A percentile compares a stretch with the other conserved stretches of the same genome.
These are phyloP conservation scores for Sminthopsis crassicaudata DNA, from an alignment of 2,113 vertebrate species.

Conservation along the genomic window DNA sequence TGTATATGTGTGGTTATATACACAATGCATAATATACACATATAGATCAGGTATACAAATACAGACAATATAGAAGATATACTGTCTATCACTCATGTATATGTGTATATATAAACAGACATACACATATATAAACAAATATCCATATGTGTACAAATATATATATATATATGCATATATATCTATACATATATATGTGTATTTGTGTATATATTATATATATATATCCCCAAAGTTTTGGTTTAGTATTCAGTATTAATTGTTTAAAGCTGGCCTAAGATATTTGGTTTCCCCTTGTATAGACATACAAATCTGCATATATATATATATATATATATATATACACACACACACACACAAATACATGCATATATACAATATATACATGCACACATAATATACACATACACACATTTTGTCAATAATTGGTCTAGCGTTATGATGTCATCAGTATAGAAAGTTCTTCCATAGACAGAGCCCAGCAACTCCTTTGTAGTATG, in stretches of 20 bases:
- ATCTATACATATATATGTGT: not conserved
- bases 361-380: too few species aligned
- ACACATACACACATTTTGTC: not conserved
- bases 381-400: too few species aligned
- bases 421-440: not conserved
- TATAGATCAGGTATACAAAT: not conserved
- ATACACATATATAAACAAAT: not conserved
- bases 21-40: too few species aligned
- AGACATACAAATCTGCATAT: not conserved
- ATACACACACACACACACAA: too few species aligned
- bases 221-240: not conserved
- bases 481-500: not conserved
- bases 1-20: not conserved
- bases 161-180: too few species aligned
- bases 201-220: too few species aligned
- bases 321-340: too few species aligned
- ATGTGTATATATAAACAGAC: not conserved
- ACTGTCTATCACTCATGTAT: not conserved
- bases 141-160: too few species aligned
- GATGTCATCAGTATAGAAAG: not conserved
- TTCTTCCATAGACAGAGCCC: not conserved
- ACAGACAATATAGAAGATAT: not conserved
- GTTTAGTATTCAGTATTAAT: not conserved
- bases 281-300: not conserved
- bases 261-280: not conserved